Evolutionary conservation across 2,797 vertebrate species (phyloP).

Genomic region (Acanthopagrus latus): DNA sequence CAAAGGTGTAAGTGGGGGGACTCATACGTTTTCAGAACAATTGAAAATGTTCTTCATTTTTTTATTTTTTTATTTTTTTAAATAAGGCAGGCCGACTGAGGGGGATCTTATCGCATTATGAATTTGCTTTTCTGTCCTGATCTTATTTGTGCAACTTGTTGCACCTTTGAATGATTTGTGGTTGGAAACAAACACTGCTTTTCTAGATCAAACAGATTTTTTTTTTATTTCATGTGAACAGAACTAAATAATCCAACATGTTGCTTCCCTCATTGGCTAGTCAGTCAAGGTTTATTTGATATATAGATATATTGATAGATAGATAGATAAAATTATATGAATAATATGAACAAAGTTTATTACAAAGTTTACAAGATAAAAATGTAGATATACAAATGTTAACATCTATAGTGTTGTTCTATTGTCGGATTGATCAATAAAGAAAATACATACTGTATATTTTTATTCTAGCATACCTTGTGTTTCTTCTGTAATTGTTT

Average conservation of each 20-base stretch:
- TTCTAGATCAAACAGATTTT: background rate
- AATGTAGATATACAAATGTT: too few species aligned
- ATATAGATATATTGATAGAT: too few species aligned
- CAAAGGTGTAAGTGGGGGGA: background rate
- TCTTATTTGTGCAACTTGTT: background rate
- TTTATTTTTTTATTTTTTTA: too few species aligned
- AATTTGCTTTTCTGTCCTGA: too few species aligned
- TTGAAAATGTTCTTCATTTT: background rate
- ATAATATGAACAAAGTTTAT: background rate
- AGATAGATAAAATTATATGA: too few species aligned
- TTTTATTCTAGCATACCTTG: too few species aligned
- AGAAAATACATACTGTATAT: too few species aligned
- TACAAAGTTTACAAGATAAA: background rate
- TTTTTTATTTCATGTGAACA: background rate
- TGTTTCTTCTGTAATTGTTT: too few species aligned
- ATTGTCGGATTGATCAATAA: too few species aligned
- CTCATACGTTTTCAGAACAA: background rate
- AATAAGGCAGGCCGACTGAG: too few species aligned
- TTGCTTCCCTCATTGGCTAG: background rate
- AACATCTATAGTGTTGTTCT: too few species aligned
- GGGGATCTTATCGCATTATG: too few species aligned
- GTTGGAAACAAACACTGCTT: background rate
- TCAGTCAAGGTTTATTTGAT: background rate
- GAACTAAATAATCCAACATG: background rate
- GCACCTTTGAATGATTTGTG: background rate